Conservation (phyloP, 2,113 vertebrate species). For the Onychostruthus taczanowskii region DNA sequence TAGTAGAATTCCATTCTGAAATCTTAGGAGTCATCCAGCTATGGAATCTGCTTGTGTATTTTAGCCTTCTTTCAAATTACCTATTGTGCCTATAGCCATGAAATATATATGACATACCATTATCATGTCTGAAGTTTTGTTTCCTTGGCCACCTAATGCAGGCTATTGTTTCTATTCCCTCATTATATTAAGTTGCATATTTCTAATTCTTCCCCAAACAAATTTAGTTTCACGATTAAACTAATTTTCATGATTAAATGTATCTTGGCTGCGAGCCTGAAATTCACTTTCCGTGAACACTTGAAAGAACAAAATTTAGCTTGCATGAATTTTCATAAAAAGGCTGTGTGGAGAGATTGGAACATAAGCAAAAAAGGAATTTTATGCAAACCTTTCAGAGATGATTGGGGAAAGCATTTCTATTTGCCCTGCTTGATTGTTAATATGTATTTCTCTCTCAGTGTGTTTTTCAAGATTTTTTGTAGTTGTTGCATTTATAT, state of each 20-base stretch:
- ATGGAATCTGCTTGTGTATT: background rate
- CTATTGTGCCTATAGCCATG: background rate
- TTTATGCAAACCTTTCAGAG: slow-evolving; percentile 22
- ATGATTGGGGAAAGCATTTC: background rate
- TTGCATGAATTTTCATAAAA: slow-evolving; percentile 52
- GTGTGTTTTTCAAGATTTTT: background rate
- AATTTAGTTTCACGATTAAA: slow-evolving; percentile 7
- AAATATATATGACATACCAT: background rate
- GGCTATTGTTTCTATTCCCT: background rate
- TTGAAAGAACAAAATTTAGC: slow-evolving; percentile 50
- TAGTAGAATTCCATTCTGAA: background rate
- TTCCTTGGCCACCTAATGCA: background rate
- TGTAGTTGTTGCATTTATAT: slow-evolving; percentile 21
- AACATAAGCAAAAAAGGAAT: slow-evolving; percentile 24
- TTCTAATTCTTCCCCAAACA: slow-evolving; percentile 43
- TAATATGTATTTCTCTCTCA: slow-evolving; percentile 5
- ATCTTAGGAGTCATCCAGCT: background rate
- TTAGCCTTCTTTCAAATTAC: background rate
- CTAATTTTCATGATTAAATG: slow-evolving; percentile 55
- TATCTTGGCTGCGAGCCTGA: slow-evolving; percentile 44
- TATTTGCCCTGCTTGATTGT: slow-evolving; percentile 6
- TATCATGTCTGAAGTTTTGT: background rate
- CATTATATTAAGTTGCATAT: slow-evolving; percentile 10
- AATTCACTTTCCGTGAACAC: slow-evolving; percentile 50
- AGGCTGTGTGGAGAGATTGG: background rate